Evolutionary conservation across 1,140 invertebrate species (phyloP).

Genomic region (Vollenhovia emeryi): DNA sequence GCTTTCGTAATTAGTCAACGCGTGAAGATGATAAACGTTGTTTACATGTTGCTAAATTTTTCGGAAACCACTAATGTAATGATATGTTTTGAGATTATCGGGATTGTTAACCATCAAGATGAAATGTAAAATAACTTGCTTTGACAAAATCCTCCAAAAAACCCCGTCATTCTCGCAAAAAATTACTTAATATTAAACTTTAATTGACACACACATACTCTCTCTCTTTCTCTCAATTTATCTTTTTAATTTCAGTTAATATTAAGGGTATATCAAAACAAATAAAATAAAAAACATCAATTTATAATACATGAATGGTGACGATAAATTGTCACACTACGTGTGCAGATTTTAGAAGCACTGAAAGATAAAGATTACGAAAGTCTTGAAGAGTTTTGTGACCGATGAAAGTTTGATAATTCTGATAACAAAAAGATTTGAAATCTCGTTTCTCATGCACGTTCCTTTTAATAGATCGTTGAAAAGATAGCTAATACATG

Average conservation of each 20-base stretch:
- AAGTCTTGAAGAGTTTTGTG: conserved; percentile 58
- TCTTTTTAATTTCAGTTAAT: background rate
- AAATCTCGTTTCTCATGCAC: conserved; percentile 80
- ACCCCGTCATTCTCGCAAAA: no score
- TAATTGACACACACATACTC: background rate
- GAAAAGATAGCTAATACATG: conserved; percentile 41
- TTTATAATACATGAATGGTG: background rate
- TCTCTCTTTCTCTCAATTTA: background rate
- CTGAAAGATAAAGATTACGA: background rate
- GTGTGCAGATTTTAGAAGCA: background rate
- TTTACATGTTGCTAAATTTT: background rate
- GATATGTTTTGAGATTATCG: background rate
- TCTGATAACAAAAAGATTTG: conserved; percentile 80
- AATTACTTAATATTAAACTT: no score
- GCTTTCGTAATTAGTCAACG: conserved; percentile 10
- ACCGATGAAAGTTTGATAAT: conserved; percentile 79
- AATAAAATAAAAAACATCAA: background rate
- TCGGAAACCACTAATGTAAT: background rate
- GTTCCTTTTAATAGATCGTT: conserved; percentile 18
- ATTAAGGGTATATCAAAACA: background rate
- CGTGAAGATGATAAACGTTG: background rate
- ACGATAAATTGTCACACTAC: background rate
- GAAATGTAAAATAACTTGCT: background rate
- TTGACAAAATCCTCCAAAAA: no score
- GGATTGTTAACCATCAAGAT: background rate